Percentiles rank a stretch among this genome's conserved stretches.
phyloP scores from a whole-genome alignment of 2,888 invertebrate species.

The Stenoptilia bipunctidactyla region DNA sequence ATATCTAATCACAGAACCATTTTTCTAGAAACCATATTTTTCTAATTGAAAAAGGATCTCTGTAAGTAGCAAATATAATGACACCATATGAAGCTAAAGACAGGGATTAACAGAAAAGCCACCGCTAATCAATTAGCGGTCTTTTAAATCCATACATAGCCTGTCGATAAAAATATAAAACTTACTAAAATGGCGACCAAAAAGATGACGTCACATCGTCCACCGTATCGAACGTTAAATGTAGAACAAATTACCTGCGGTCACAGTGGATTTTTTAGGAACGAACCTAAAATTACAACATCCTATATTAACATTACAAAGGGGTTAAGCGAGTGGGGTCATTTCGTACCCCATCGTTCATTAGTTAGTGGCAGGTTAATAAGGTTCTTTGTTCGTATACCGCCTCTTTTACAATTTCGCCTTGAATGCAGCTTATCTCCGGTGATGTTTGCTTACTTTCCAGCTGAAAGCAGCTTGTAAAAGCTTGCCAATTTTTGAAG shows the following conservation, averaged over 20 bases:
- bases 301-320: slow-evolving; percentile 43
- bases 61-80: too few relatives aligned
- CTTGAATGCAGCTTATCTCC: slow-evolving; percentile 62
- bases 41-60: too few relatives aligned
- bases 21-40: too few relatives aligned
- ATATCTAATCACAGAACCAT: too few relatives aligned
- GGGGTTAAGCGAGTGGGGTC: slow-evolving; percentile 29
- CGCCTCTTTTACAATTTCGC: slow-evolving; percentile 52
- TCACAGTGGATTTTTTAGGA: slow-evolving; percentile 16
- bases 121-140: too few relatives aligned
- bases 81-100: too few relatives aligned
- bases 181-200: not conserved
- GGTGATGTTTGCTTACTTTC: slow-evolving; percentile 46
- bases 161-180: too few relatives aligned
- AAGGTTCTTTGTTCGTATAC: slow-evolving; percentile 54
- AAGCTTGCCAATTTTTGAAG: slow-evolving; percentile 39
- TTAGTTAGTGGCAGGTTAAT: slow-evolving; percentile 61
- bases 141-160: too few relatives aligned
- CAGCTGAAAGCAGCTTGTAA: slow-evolving; percentile 32
- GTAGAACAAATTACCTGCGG: not conserved
- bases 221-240: too few relatives aligned
- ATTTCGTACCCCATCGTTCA: slow-evolving; percentile 49
- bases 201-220: not conserved
- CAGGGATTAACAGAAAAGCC: too few relatives aligned
- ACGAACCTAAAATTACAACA: slow-evolving; percentile 35